Conservation (phyloP, 2,888 invertebrate genomes). For the Machimus rusticus region DNA sequence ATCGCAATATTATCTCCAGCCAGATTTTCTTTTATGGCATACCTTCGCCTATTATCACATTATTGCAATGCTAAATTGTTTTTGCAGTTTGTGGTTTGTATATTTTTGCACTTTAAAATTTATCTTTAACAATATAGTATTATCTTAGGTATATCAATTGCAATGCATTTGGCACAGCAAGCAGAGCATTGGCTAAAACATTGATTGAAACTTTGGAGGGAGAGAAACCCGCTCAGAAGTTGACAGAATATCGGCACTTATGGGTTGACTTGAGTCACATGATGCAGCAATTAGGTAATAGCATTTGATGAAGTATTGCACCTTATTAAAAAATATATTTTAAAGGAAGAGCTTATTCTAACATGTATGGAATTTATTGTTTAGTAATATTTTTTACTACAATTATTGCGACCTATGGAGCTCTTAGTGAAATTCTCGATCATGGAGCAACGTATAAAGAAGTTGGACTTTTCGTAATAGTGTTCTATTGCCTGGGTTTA, state of each 20-base stretch:
- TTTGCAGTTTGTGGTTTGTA: constrained; percentile 73
- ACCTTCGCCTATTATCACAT: constrained; percentile 78
- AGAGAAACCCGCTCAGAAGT: constrained; percentile 70
- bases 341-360: constrained; percentile 73
- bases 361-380: constrained; percentile 80
- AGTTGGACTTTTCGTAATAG: constrained; percentile 74
- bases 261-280: constrained; percentile 79
- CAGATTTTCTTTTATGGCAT: constrained; percentile 76
- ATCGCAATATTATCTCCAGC: constrained; percentile 75
- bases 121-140: not conserved
- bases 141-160: constrained; percentile 69
- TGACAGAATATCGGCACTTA: constrained; percentile 73
- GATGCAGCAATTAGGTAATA: constrained; percentile 76
- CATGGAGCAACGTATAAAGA: constrained; percentile 77
- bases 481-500: constrained; percentile 75
- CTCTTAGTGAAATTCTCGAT: constrained; percentile 75
- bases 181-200: constrained; percentile 70
- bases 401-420: constrained; percentile 75
- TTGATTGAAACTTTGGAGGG: constrained; percentile 71
- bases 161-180: constrained; percentile 72
- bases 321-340: not conserved
- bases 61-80: constrained; percentile 76
- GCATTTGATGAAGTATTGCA: not conserved
- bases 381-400: constrained; percentile 77
- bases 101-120: not conserved